Percentiles rank a stretch among this genome's conserved stretches.
These are phyloP conservation scores for Lanius ludovicianus DNA, from an alignment of 2,113 vertebrate species.

Conservation along the genomic window DNA sequence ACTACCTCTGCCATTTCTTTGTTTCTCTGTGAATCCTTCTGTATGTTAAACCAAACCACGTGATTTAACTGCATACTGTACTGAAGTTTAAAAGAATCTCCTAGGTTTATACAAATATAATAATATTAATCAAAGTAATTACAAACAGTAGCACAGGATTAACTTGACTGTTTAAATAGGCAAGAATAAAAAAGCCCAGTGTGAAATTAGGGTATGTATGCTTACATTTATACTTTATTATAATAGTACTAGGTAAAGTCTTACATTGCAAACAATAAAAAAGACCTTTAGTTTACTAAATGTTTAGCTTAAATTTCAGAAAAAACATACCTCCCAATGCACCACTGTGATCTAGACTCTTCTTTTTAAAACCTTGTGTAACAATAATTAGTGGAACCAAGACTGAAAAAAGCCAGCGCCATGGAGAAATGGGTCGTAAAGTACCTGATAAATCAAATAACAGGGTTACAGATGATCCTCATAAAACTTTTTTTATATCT, in stretches of 20 bases:
- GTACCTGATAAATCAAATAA: slow-evolving; percentile 75
- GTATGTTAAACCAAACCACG: neutral
- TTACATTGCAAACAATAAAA: neutral
- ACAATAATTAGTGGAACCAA: slow-evolving; percentile 82
- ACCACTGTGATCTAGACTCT: slow-evolving; percentile 87
- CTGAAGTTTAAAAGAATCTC: neutral
- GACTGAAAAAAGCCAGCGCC: slow-evolving; percentile 94
- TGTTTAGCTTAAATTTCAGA: neutral
- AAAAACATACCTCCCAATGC: slow-evolving; percentile 85
- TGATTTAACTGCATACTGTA: neutral
- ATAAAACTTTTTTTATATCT: neutral
- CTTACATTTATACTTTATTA: neutral
- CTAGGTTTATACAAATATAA: neutral
- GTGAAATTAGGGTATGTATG: neutral
- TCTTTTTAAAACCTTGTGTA: slow-evolving; percentile 81
- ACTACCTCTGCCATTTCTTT: neutral
- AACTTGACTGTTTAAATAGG: neutral
- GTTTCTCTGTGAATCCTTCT: neutral
- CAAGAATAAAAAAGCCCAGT: neutral
- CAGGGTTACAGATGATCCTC: neutral
- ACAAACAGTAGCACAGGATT: neutral
- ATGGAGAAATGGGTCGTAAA: slow-evolving; percentile 88
- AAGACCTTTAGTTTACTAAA: neutral
- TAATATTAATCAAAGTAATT: neutral
- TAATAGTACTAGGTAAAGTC: neutral